Base-by-base conservation (phyloP, 2,888 invertebrate genomes). In the Dusona sp. region DNA sequence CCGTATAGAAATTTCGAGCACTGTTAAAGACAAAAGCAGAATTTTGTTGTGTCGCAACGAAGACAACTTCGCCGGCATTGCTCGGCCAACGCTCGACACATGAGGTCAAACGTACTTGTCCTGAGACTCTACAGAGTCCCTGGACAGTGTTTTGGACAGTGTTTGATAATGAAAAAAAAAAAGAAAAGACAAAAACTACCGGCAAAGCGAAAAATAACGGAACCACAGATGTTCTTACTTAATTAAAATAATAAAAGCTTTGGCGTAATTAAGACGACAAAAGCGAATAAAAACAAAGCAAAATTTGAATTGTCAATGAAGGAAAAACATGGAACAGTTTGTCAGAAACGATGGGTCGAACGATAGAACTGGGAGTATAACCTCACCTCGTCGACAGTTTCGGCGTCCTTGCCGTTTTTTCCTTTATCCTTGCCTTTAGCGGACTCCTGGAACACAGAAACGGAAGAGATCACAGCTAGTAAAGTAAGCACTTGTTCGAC, bases 391-490 rank as follows among this genome's bases (percentile, higher is more conserved):
- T 94, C 94, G 77, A 89, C 91, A 85, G 90, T 89, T 84, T 94
- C 94, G 79, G 88, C 90, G 87, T 94, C 94, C 91, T 94, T 94
- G 89, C 94, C 94, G 90, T 94, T 94, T 89, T 94, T 94, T 88
- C 92, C 93, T 91, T 94, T 94, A 89, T 93, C 93, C 92, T 93
- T 94, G 89, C 90, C 90, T 91, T 94, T 94, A 84, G 90, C 90
- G 86, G 94, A 89, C 87, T 94, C 94, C 94, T 94, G 91, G 85
- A 94, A 94, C 90, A 90, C 73, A 80, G 38, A 68, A 81, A 79
- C 51, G 36, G 64, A 29, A 83, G 42, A n/a, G 61, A 61, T 83
- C 64, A 68, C 51, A 54, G 22, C 45, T 38, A 67, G 73, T 45
- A 77, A 70, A n/a, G 70, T 51, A 45, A 77, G 67, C 74, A 75